phyloP scores from a whole-genome alignment of 2,888 invertebrate genomes.

The Cephus pygmeus region DNA sequence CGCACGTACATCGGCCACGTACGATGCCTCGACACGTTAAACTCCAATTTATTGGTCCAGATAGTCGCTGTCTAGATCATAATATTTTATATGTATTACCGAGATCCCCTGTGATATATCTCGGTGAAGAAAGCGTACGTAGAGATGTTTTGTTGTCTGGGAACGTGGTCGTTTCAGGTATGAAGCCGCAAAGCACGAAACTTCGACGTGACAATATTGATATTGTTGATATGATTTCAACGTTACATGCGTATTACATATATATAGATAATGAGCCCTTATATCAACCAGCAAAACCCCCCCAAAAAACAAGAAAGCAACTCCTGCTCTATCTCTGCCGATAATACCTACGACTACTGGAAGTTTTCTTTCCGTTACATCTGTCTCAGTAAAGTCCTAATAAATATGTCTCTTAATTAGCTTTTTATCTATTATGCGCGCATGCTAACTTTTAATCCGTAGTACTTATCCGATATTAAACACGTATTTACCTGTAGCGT shows the following conservation, averaged over 20 bases:
- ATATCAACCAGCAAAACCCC: constrained; percentile 12
- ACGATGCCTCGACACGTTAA: not conserved
- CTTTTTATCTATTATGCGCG: constrained; percentile 37
- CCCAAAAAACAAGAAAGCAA: constrained; percentile 9
- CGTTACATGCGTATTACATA: constrained; percentile 5
- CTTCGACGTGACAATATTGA: not conserved
- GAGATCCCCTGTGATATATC: not conserved
- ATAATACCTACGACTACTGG: constrained; percentile 39
- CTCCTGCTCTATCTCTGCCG: constrained; percentile 43
- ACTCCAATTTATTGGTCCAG: not conserved
- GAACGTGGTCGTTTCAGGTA: constrained; percentile 33
- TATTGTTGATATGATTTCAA: not conserved
- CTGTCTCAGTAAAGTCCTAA: constrained; percentile 62
- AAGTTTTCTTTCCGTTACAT: constrained; percentile 62
- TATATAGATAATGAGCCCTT: constrained; percentile 20
- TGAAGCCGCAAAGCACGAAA: not conserved
- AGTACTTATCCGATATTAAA: constrained; percentile 30
- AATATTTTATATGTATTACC: not conserved
- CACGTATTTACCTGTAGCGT: constrained; percentile 34
- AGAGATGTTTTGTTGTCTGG: constrained; percentile 25
- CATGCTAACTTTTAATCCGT: constrained; percentile 47
- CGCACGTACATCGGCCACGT: not conserved
- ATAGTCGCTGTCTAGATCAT: not conserved
- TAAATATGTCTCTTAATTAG: constrained; percentile 44
- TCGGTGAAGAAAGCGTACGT: not conserved